phyloP scores from a whole-genome alignment of 2,888 invertebrate genomes.

The Drosophila melanosoma region DNA sequence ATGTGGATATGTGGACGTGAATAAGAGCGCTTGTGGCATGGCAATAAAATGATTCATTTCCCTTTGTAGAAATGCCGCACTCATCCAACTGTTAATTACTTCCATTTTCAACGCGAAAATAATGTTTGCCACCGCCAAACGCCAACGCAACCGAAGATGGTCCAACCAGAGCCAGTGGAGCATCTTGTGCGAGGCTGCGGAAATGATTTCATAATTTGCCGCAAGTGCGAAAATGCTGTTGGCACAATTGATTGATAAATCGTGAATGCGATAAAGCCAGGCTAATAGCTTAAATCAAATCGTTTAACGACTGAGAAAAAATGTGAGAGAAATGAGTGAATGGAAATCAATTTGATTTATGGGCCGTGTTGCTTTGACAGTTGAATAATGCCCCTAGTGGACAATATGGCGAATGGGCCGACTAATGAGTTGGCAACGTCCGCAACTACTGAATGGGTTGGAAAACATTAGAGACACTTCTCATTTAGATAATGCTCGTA shows the following conservation, averaged over 20 bases:
- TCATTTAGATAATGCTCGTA: slow-evolving; percentile 56
- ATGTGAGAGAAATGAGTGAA: background rate
- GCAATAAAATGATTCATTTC: slow-evolving; percentile 46
- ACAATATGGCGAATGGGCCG: slow-evolving; percentile 39
- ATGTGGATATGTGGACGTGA: slow-evolving; percentile 3
- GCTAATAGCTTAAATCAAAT: slow-evolving; percentile 34
- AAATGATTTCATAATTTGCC: slow-evolving; percentile 50
- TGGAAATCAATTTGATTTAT: slow-evolving; percentile 17
- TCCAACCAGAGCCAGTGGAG: background rate
- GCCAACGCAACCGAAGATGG: slow-evolving; percentile 43
- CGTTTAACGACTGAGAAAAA: slow-evolving; percentile 55
- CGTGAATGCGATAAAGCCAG: slow-evolving; percentile 37
- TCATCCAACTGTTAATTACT: slow-evolving; percentile 46
- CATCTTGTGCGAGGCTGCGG: slow-evolving; percentile 20
- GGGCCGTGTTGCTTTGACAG: slow-evolving; percentile 35
- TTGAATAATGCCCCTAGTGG: slow-evolving; percentile 28
- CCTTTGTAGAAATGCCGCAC: slow-evolving; percentile 46
- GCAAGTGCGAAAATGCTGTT: slow-evolving; percentile 42
- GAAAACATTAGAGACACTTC: slow-evolving; percentile 33
- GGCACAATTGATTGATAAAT: slow-evolving; percentile 38
- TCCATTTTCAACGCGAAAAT: slow-evolving; percentile 16
- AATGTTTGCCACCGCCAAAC: slow-evolving; percentile 10
- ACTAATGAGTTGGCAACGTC: slow-evolving; percentile 40
- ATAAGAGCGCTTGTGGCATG: slow-evolving; percentile 25
- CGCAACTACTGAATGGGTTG: slow-evolving; percentile 9